phyloP scores from a whole-genome alignment of 2,113 vertebrate genomes.

The Papio anubis region DNA sequence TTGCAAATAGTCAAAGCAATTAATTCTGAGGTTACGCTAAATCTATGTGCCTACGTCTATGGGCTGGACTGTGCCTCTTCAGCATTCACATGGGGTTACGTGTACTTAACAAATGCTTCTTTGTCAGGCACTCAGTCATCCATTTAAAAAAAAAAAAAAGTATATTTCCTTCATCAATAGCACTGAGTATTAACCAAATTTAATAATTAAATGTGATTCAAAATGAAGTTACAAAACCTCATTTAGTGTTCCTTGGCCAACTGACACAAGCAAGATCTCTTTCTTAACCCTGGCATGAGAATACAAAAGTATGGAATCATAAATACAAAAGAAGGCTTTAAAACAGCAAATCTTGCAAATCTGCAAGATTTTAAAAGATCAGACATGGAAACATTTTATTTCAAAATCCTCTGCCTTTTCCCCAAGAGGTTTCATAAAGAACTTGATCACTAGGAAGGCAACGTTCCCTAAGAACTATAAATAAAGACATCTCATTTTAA shows the following conservation, averaged over 20 bases:
- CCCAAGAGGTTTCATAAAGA: conserved; percentile 1
- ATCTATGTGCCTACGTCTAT: background rate
- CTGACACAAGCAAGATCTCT: conserved; percentile 3
- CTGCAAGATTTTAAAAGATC: conserved; percentile 7
- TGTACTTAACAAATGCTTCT: conserved; percentile 32
- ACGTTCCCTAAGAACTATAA: conserved; percentile 6
- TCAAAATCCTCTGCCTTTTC: conserved; percentile 6
- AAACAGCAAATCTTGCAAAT: conserved; percentile 34
- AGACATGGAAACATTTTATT: conserved; percentile 41
- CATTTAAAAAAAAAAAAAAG: background rate
- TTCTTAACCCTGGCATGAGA: conserved; percentile 25
- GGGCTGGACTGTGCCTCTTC: background rate
- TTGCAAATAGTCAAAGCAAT: background rate
- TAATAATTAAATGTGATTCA: background rate
- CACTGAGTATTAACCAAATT: conserved; percentile 15
- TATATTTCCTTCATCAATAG: background rate
- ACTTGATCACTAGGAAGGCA: background rate
- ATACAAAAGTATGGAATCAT: background rate
- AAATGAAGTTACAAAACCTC: conserved; percentile 21
- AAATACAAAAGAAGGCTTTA: conserved; percentile 10
- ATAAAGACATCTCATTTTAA: background rate
- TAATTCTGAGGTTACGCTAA: background rate
- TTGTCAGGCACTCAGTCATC: background rate
- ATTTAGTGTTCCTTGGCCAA: conserved; percentile 37
- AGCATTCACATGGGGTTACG: background rate